Conservation (phyloP, 2,113 vertebrate species). For the Carassius carassius region DNA sequence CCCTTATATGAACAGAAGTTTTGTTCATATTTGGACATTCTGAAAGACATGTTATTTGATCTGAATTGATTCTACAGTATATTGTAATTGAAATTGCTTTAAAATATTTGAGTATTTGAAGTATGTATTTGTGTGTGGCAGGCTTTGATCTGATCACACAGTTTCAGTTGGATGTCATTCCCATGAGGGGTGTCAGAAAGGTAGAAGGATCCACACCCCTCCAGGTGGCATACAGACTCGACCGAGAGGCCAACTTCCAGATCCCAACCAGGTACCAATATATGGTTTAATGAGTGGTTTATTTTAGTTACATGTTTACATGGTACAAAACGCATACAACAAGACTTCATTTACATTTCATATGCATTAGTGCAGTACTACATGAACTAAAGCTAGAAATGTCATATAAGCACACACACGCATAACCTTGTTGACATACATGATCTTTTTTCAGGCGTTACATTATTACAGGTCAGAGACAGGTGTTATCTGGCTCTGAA, state of each 20-base stretch:
- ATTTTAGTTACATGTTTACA: neutral
- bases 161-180: conserved; percentile 79
- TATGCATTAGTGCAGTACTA: neutral
- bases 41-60: neutral
- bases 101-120: neutral
- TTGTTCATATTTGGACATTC: no score
- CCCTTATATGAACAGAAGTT: no score
- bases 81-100: neutral
- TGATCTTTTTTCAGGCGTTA: conserved; percentile 67
- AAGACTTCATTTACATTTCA: neutral
- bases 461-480: conserved; percentile 73
- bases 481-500: conserved; percentile 62
- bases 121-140: conserved; percentile 41
- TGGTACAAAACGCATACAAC: no score
- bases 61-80: neutral
- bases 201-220: conserved; percentile 78
- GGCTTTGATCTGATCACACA: conserved; percentile 83
- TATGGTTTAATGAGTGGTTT: neutral
- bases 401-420: neutral
- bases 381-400: neutral
- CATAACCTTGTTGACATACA: neutral
- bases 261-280: conserved; percentile 79
- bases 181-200: conserved; percentile 78
- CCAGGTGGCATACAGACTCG: conserved; percentile 82
- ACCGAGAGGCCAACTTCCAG: conserved; percentile 81